Evolutionary conservation across 1,140 invertebrate genomes (phyloP).

Genomic region (Sinonovacula constricta): DNA sequence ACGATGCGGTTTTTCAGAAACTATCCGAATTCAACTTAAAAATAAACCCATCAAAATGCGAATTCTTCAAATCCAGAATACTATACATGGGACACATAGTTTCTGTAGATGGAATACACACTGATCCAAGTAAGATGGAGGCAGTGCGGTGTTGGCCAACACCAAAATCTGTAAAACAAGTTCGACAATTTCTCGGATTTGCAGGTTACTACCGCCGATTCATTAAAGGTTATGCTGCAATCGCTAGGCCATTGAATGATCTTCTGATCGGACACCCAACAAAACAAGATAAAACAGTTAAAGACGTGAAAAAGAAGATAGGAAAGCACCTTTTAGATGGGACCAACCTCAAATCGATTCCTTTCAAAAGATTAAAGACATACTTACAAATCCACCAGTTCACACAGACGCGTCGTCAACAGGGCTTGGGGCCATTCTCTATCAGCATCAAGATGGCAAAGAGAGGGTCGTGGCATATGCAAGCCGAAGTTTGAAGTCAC

Average conservation of each 20-base stretch:
- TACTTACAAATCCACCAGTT: background rate
- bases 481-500: no score
- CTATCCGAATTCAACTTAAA: conserved; percentile 54
- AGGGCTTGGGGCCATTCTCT: no score
- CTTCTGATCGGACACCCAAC: background rate
- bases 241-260: no score
- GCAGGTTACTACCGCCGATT: conserved; percentile 63
- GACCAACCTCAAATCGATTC: no score
- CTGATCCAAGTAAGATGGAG: conserved; percentile 66
- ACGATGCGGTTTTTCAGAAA: conserved; percentile 58
- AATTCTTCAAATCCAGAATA: conserved; percentile 40
- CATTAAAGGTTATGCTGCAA: conserved; percentile 57
- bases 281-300: no score
- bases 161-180: conserved; percentile 64
- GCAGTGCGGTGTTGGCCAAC: conserved; percentile 65
- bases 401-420: background rate
- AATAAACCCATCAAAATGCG: conserved; percentile 54
- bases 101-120: conserved; percentile 54
- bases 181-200: no score
- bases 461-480: no score
- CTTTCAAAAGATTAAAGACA: background rate
- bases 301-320: no score
- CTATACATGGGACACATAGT: conserved; percentile 61
- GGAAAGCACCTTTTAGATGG: no score
- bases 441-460: no score